These are phyloP conservation scores for Lepus europaeus DNA, from an alignment of 2,113 vertebrate genomes.

Conservation along the genomic window DNA sequence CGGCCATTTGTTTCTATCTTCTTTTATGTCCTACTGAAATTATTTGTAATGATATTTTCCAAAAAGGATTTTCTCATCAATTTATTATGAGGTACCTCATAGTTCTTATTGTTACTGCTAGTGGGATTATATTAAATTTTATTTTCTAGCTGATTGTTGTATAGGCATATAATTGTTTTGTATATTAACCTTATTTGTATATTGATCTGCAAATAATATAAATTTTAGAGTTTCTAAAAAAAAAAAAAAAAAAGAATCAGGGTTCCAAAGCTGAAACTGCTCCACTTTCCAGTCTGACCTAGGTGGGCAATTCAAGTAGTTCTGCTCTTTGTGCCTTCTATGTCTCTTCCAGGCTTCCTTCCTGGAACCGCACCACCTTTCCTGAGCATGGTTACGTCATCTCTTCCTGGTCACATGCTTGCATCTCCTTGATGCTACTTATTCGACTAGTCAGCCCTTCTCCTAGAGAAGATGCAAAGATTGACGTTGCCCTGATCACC, in stretches of 20 bases:
- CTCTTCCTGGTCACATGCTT: background rate
- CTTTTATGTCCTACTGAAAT: too few relatives aligned
- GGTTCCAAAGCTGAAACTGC: background rate
- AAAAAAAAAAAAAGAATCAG: background rate
- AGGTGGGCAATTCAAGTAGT: background rate
- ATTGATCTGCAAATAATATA: too few relatives aligned
- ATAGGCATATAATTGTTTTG: too few relatives aligned
- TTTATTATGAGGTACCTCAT: too few relatives aligned
- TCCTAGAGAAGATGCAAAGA: background rate
- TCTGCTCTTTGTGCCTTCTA: background rate
- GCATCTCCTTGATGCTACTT: conserved; percentile 1
- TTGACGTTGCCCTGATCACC: background rate
- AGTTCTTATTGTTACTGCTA: too few relatives aligned
- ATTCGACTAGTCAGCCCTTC: background rate
- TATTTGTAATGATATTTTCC: too few relatives aligned
- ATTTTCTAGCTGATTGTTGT: too few relatives aligned
- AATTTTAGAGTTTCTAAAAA: too few relatives aligned
- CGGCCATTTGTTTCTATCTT: too few relatives aligned
- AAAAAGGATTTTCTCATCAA: too few relatives aligned
- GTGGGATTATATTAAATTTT: too few relatives aligned
- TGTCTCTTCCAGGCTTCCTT: background rate
- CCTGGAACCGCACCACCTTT: background rate
- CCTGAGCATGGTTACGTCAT: background rate
- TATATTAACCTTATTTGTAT: too few relatives aligned
- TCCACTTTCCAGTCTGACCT: background rate